Percentiles rank a stretch among this genome's conserved stretches.
Evolutionary conservation across 2,113 vertebrate genomes (phyloP).

Genomic region (Tringa solitaria): DNA sequence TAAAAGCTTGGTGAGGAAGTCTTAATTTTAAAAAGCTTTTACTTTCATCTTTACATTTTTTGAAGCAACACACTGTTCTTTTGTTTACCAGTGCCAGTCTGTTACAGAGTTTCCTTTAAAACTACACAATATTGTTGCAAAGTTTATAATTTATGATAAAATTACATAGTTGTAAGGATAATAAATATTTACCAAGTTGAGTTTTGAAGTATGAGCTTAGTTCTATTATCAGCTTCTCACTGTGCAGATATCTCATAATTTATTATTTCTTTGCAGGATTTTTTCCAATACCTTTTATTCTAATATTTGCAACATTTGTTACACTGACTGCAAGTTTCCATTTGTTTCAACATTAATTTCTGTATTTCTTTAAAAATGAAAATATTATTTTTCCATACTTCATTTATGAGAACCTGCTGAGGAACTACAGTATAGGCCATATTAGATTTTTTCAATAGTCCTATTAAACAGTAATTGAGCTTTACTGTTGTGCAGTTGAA

Average conservation of each 20-base stretch:
- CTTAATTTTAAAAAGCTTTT: not conserved
- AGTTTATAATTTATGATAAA: not conserved
- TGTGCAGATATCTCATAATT: not conserved
- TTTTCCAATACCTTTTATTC: not conserved
- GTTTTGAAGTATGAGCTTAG: not conserved
- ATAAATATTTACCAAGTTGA: not conserved
- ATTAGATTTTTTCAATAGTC: not conserved
- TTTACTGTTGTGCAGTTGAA: not conserved
- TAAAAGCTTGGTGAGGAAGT: not conserved
- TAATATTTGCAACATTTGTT: not conserved
- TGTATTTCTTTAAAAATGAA: not conserved
- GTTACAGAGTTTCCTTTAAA: not conserved
- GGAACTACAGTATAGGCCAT: not conserved
- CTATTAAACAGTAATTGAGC: not conserved
- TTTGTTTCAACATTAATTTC: not conserved
- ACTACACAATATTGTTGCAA: not conserved
- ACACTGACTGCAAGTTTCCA: not conserved
- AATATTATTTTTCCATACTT: not conserved
- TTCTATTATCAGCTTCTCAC: not conserved
- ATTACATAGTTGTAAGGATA: not conserved
- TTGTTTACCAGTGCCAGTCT: not conserved
- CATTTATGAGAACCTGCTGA: not conserved
- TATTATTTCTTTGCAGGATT: not conserved
- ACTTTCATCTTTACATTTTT: not conserved
- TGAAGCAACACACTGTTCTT: not conserved